Conservation (phyloP, 1,140 invertebrate genomes). For the Leptopilina boulardi region DNA sequence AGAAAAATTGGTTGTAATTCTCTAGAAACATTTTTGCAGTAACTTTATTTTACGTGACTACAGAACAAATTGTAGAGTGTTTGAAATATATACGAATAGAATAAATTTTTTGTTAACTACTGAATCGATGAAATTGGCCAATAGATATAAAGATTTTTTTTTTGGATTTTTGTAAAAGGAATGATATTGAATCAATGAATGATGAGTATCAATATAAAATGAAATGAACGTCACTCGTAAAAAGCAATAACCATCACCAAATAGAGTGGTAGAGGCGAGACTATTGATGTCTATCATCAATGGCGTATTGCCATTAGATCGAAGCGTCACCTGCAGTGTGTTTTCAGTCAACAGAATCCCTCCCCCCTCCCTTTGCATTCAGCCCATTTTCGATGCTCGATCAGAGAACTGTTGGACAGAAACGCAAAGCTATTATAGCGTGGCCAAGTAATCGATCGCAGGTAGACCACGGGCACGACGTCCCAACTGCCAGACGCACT, state of each 20-base stretch:
- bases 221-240: constrained; percentile 1
- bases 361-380: too few relatives aligned
- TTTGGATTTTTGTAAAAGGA: too few relatives aligned
- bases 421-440: constrained; percentile 34
- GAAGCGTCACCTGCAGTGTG: not conserved
- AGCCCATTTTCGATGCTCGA: constrained; percentile 14
- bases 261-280: not conserved
- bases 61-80: too few relatives aligned
- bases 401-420: constrained; percentile 34
- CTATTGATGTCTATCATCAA: constrained; percentile 24
- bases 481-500: constrained; percentile 34
- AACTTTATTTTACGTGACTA: too few relatives aligned
- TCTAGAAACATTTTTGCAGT: too few relatives aligned
- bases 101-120: too few relatives aligned
- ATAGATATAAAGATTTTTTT: too few relatives aligned
- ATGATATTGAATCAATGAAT: not conserved
- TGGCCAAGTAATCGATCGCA: constrained; percentile 35
- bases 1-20: too few relatives aligned
- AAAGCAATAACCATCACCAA: constrained; percentile 24
- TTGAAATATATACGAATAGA: too few relatives aligned
- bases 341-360: constrained; percentile 36
- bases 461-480: constrained; percentile 35
- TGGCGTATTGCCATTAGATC: not conserved
- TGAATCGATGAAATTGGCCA: too few relatives aligned
- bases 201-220: not conserved